Evolutionary conservation across 2,797 vertebrate species (phyloP), one percentile per base, ranked within the genome.

Genomic region (Pterois miles): DNA sequence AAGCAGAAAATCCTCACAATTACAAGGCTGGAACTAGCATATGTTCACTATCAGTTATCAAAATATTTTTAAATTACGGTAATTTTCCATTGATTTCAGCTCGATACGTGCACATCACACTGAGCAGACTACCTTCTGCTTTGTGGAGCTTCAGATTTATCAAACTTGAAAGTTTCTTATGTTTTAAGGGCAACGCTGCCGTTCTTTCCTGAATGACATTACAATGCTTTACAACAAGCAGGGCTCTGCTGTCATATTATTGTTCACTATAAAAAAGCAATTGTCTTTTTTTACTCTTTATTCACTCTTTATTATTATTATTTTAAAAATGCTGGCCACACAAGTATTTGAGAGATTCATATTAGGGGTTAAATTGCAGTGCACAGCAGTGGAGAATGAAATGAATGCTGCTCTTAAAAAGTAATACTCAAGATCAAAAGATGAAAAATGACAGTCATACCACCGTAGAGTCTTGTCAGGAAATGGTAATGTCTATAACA

Each of bases 401-500:
- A 16, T 52, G 6, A 50, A 50, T 31, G 25, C 18, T 38, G n/a
- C 29, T 34, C 27, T 66, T 7, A 59, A 54, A 50, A 70, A 58
- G 31, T 53, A 38, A 60, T 6, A 4, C 64, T 75, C 27, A 27
- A 52, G 23, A 60, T 70, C 10, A 50, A 50, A 50, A 50, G 65
- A 33, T 18, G 27, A 43, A 74, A 74, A 53, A 8, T 31, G 20
- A 58, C 33, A 64, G 65, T 78, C 59, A 62, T 27, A 59, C 60
- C 66, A 70, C 52, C 59, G 31, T n/a, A 59, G 57, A 76, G 57
- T 78, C 48, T 25, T 71, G 65, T 64, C 82, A 90, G 89, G 85
- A 87, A 86, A 84, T 76, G 40, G 38, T 29, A 33, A 66, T 23
- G 40, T 12, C 20, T 74, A 70, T 65, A 57, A 38, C 50, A 22